Conservation (phyloP, 2,113 vertebrate genomes). For the Eurystomus gularis region DNA sequence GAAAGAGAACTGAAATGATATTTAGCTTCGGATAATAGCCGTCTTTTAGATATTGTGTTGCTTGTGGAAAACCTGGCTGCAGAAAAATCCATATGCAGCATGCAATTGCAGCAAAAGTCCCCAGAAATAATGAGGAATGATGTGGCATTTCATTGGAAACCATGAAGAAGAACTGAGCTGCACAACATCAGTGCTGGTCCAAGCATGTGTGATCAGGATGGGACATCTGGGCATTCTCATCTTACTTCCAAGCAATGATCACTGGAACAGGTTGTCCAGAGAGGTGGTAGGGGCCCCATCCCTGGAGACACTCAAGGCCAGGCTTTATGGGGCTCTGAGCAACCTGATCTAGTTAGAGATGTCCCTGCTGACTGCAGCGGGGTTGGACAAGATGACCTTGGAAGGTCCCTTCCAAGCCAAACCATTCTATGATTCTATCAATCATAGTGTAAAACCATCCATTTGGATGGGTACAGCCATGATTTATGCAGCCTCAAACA, state of each 20-base stretch:
- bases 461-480: neutral
- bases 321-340: too few relatives aligned
- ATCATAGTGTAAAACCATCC: neutral
- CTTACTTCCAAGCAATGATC: neutral
- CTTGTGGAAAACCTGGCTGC: neutral
- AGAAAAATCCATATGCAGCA: neutral
- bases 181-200: neutral
- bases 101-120: neutral
- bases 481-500: neutral
- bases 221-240: neutral
- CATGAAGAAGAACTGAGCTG: neutral
- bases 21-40: slow-evolving; percentile 10
- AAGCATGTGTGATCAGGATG: neutral
- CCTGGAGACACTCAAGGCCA: too few relatives aligned
- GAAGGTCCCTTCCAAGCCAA: too few relatives aligned
- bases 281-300: too few relatives aligned
- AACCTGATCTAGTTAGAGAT: too few relatives aligned
- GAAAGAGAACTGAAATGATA: neutral
- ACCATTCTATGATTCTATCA: too few relatives aligned
- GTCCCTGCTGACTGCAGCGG: too few relatives aligned
- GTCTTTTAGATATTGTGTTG: neutral
- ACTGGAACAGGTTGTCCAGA: too few relatives aligned
- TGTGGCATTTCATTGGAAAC: neutral
- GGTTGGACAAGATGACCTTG: too few relatives aligned
- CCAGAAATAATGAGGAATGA: neutral